These are phyloP conservation scores for Drosophila atripex DNA, from an alignment of 2,888 invertebrate genomes.

Conservation along the genomic window DNA sequence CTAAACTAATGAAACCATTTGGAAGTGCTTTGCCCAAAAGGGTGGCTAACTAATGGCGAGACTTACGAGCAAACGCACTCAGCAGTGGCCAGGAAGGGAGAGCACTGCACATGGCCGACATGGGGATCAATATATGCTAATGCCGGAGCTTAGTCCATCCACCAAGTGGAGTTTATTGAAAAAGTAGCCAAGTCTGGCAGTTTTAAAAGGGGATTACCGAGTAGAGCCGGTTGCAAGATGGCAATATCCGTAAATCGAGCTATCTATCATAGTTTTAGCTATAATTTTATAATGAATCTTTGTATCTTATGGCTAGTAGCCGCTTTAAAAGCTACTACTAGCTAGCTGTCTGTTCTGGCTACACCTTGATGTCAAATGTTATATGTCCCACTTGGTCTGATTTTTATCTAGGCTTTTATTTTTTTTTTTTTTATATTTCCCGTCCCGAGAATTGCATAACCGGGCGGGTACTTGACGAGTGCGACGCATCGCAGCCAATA, in stretches of 20 bases:
- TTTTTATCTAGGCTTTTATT: background rate
- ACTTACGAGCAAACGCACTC: constrained; percentile 51
- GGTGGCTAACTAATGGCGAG: constrained; percentile 46
- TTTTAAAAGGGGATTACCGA: constrained; percentile 5
- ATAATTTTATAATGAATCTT: background rate
- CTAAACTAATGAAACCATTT: constrained; percentile 77
- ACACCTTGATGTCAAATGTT: background rate
- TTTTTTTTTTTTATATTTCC: constrained; percentile 12
- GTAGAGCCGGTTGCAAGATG: background rate
- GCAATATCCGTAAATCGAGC: background rate
- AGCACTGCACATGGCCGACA: constrained; percentile 19
- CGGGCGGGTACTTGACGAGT: constrained; percentile 37
- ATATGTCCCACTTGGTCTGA: background rate
- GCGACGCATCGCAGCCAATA: constrained; percentile 55
- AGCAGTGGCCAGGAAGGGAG: constrained; percentile 14
- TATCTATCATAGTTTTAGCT: too few species aligned
- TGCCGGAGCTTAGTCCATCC: constrained; percentile 22
- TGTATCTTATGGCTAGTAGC: too few species aligned
- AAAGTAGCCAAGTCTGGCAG: constrained; percentile 1
- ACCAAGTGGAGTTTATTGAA: constrained; percentile 17
- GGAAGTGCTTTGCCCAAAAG: constrained; percentile 46
- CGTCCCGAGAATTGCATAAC: constrained; percentile 37
- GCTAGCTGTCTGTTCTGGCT: constrained; percentile 2
- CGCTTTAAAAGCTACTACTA: too few species aligned
- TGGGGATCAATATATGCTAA: constrained; percentile 70